Percentiles rank a stretch among this genome's conserved stretches.
Conservation (phyloP, 2,113 vertebrate species). For the Onychostruthus taczanowskii region DNA sequence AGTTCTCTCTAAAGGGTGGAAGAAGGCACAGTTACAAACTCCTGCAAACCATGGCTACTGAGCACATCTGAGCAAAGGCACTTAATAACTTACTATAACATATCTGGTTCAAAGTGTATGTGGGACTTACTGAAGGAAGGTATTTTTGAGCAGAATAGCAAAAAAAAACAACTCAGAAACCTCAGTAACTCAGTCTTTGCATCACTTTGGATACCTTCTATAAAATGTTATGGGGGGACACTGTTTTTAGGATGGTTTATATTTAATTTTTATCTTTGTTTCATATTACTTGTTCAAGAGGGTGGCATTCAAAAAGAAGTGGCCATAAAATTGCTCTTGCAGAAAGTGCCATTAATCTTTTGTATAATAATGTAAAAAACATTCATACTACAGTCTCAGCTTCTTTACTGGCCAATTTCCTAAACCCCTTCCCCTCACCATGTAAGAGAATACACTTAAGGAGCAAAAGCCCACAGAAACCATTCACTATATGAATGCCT, state of each 20-base stretch:
- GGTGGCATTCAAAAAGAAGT: background rate
- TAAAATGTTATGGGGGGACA: background rate
- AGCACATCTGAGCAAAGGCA: background rate
- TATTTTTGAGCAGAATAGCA: background rate
- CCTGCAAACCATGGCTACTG: background rate
- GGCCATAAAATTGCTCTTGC: background rate
- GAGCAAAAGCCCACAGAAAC: background rate
- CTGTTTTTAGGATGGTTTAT: background rate
- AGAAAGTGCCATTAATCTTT: background rate
- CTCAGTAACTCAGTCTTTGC: background rate
- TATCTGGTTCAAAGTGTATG: background rate
- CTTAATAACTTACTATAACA: background rate
- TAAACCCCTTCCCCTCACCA: background rate
- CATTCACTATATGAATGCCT: background rate
- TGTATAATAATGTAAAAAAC: background rate
- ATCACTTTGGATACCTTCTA: background rate
- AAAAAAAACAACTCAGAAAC: background rate
- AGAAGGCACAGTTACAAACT: background rate
- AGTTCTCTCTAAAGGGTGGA: background rate
- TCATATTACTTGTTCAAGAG: background rate
- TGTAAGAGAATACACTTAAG: background rate
- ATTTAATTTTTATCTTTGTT: background rate
- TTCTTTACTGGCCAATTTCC: background rate
- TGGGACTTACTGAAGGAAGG: background rate
- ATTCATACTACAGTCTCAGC: background rate